Conservation (phyloP, 1,140 invertebrate species). For the Rhopalosiphum padi region DNA sequence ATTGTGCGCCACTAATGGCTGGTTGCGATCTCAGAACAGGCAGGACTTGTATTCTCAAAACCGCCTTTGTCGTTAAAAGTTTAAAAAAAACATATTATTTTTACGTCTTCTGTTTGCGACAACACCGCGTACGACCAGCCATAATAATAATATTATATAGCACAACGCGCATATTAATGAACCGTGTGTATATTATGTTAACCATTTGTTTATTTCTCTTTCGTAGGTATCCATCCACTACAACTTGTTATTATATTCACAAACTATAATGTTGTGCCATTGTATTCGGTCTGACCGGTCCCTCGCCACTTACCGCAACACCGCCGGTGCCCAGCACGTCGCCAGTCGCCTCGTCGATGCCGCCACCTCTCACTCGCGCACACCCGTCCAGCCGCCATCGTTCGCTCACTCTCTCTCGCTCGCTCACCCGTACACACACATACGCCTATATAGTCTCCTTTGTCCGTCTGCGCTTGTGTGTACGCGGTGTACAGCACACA, state of each 20-base stretch:
- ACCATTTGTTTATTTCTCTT: neutral
- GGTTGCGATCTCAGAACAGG: neutral
- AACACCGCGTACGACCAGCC: neutral
- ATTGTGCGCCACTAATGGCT: neutral
- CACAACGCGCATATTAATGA: neutral
- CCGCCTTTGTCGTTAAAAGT: neutral
- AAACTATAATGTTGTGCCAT: constrained; percentile 11
- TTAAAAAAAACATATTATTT: neutral
- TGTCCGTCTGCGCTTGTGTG: neutral
- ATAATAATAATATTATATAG: constrained; percentile 8
- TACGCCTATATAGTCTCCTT: neutral
- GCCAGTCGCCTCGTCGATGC: too few relatives aligned
- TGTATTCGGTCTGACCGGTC: neutral
- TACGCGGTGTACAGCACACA: neutral
- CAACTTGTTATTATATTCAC: neutral
- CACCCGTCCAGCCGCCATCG: neutral
- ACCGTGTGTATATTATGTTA: neutral
- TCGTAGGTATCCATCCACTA: neutral
- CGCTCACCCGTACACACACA: neutral
- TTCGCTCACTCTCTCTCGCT: neutral
- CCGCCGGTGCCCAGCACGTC: too few relatives aligned
- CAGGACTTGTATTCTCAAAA: neutral
- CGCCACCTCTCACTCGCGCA: neutral
- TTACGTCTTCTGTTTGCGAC: neutral
- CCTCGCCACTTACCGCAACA: neutral